Evolutionary conservation across 2,888 invertebrate species (phyloP), one percentile per base, ranked within the genome.

Genomic region (Cantharis rufa): DNA sequence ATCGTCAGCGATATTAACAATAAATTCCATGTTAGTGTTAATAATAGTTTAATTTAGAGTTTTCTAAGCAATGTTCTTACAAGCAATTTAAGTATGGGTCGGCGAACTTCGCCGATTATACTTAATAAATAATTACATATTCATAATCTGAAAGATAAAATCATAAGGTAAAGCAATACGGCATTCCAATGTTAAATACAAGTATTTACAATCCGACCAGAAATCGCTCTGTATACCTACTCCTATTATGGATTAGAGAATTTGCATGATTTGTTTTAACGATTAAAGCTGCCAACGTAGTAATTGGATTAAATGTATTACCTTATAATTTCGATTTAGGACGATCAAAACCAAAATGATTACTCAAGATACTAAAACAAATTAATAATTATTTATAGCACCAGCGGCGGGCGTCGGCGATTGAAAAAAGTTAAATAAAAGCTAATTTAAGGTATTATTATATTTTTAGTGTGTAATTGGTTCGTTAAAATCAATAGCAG

Each of bases 401-500:
- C 48, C n/a, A 5, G 7, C 24, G 24, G 1, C 0, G 2, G 9
- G 21, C 5, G 5, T 2, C 1, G 1, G 48, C 48, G 7, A 7
- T n/a, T n/a, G n/a, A 48, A 48, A 48, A 32, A 32, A 10, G 13
- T 32, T 32, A 32, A 32, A 32, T 32, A 1, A n/a, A 48, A 48
- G 13, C 48, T n/a, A 13, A 48, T 48, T 48, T 48, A 32, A 32
- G n/a, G n/a, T n/a, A 48, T 28, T 28, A 48, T 48, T 48, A 13
- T 48, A 48, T 48, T 48, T 48, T 7, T 7, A 48, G 48, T 48
- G 48, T 48, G 48, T 48, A 48, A 48, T 48, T 48, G 48, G n/a
- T 48, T 13, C 3, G 16, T 21, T 62, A 21, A 71, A 68, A 16
- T 68, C 64, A 72, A 69, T 28, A 73, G 71, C 74, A 74, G 74